These are phyloP conservation scores for Chiloscyllium plagiosum DNA, from an alignment of 2,113 vertebrate genomes.

Conservation along the genomic window DNA sequence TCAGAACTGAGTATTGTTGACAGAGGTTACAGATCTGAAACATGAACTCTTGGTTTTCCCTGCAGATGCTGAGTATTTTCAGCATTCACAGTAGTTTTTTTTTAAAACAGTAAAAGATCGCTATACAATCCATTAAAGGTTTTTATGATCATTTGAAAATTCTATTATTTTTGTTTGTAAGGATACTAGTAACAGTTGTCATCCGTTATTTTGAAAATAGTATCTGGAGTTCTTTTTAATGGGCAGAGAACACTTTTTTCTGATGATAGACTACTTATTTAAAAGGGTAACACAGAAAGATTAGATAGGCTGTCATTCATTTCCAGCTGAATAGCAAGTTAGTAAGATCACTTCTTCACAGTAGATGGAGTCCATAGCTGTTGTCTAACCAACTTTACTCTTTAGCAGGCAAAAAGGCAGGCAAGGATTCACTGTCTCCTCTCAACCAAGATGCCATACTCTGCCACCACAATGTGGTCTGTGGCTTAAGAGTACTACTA, in stretches of 20 bases:
- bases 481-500: neutral
- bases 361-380: neutral
- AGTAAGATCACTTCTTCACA: neutral
- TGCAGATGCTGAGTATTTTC: neutral
- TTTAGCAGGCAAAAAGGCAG: neutral
- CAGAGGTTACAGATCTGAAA: neutral
- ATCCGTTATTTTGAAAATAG: neutral
- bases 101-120: neutral
- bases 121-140: neutral
- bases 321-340: neutral
- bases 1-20: neutral
- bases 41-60: neutral
- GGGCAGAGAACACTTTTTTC: neutral
- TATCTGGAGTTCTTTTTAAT: neutral
- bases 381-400: neutral
- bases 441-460: neutral
- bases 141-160: neutral
- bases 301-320: neutral
- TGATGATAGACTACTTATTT: neutral
- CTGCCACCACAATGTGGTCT: neutral
- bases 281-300: neutral
- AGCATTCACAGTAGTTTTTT: neutral
- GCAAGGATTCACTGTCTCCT: neutral
- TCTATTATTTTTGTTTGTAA: neutral
- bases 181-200: neutral